Evolutionary conservation across 2,888 invertebrate species (phyloP).

Genomic region (Therioaphis trifolii): DNA sequence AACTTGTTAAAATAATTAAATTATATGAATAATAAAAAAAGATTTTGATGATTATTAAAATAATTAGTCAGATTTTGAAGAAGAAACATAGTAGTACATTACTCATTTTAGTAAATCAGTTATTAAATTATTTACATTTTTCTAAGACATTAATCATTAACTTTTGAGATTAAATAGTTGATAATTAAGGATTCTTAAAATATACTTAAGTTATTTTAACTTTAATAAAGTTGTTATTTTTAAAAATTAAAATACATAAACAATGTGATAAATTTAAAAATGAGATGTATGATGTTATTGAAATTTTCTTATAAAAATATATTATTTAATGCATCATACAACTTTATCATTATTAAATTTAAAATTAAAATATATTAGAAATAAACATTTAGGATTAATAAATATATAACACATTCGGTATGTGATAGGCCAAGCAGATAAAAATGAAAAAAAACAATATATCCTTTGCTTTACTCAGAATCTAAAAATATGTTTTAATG

Average conservation of each 20-base stretch:
- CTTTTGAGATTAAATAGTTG: no score
- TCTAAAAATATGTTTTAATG: no score
- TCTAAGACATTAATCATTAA: no score
- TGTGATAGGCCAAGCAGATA: no score
- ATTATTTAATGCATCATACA: background rate
- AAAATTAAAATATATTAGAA: no score
- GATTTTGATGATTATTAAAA: background rate
- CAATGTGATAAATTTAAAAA: background rate
- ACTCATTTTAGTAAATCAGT: background rate
- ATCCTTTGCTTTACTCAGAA: no score
- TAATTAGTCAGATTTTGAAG: background rate
- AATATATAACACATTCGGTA: no score
- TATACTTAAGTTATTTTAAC: background rate
- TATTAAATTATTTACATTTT: no score
- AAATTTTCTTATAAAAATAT: background rate
- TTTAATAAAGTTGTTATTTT: background rate
- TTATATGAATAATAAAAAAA: background rate
- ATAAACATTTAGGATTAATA: no score
- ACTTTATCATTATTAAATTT: no score
- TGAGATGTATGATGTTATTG: background rate
- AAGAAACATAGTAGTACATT: background rate
- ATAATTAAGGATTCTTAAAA: no score
- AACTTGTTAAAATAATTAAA: background rate
- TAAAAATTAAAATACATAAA: background rate
- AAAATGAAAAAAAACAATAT: no score